These are phyloP conservation scores for Cyprinella venusta DNA, from an alignment of 2,797 vertebrate species.

Conservation along the genomic window DNA sequence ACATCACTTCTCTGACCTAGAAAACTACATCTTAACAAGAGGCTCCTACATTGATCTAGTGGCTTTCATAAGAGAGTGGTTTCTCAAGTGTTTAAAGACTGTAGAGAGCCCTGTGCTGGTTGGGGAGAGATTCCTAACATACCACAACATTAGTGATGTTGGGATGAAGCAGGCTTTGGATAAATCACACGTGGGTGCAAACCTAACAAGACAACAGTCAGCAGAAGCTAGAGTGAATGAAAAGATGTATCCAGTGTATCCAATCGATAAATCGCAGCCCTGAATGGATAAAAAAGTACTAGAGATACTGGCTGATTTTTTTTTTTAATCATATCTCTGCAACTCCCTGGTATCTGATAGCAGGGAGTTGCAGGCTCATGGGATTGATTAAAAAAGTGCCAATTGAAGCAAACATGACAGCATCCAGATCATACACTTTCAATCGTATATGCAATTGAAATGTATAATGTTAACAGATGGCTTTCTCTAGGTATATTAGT, in stretches of 20 bases:
- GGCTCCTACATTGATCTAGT: conserved; percentile 25
- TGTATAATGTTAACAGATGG: background rate
- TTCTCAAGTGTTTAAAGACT: conserved; percentile 22
- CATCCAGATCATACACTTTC: background rate
- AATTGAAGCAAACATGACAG: background rate
- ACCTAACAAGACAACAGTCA: conserved; percentile 18
- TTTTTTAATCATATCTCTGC: no score
- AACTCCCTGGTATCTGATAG: background rate
- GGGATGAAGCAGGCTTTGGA: conserved; percentile 12
- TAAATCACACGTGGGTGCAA: conserved; percentile 18
- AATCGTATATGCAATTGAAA: background rate
- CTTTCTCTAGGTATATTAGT: background rate
- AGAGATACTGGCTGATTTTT: no score
- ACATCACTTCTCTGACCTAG: conserved; percentile 31
- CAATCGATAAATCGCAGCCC: conserved; percentile 30
- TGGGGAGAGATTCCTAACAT: conserved; percentile 12
- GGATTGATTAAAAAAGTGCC: background rate
- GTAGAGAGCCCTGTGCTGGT: background rate
- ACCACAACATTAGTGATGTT: conserved; percentile 24
- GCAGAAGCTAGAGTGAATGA: conserved; percentile 31
- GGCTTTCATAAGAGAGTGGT: conserved; percentile 32
- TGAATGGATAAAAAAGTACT: conserved; percentile 27
- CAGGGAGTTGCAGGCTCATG: background rate
- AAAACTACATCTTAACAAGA: conserved; percentile 32
- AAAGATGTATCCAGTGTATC: background rate